phyloP scores from a whole-genome alignment of 2,888 invertebrate genomes.

The Drosophila acutilabella region DNA sequence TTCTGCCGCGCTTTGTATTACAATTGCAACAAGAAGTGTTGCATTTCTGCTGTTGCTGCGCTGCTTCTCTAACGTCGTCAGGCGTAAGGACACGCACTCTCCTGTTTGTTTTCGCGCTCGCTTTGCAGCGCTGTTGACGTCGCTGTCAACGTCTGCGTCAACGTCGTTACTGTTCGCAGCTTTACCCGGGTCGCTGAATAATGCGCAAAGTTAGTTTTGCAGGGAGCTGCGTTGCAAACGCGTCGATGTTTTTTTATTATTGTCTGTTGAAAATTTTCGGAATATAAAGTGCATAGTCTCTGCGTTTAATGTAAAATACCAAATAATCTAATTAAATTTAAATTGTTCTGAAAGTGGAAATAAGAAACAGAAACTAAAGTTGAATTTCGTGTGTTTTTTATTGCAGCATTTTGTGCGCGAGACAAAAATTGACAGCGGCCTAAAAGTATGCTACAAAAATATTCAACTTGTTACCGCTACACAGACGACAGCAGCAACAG shows the following conservation, averaged over 20 bases:
- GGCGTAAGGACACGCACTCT: slow-evolving; percentile 19
- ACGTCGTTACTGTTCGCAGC: slow-evolving; percentile 38
- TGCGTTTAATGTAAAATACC: neutral
- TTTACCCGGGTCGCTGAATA: slow-evolving; percentile 77
- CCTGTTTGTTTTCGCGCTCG: slow-evolving; percentile 25
- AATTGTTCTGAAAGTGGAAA: neutral
- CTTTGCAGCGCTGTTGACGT: slow-evolving; percentile 27
- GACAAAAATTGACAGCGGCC: slow-evolving; percentile 59
- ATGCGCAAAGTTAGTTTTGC: slow-evolving; percentile 82
- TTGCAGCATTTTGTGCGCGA: slow-evolving; percentile 71
- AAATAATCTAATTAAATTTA: neutral
- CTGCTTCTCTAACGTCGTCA: slow-evolving; percentile 8
- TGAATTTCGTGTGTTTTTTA: slow-evolving; percentile 21
- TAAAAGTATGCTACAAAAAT: slow-evolving; percentile 73
- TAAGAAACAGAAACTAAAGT: neutral
- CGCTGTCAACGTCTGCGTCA: slow-evolving; percentile 6
- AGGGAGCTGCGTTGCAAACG: slow-evolving; percentile 73
- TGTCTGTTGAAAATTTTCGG: slow-evolving; percentile 2
- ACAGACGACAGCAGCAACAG: slow-evolving; percentile 42
- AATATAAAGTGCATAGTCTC: slow-evolving; percentile 30
- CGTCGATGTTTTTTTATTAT: slow-evolving; percentile 41
- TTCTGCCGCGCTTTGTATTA: slow-evolving; percentile 15
- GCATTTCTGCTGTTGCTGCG: slow-evolving; percentile 46
- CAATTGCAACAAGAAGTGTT: slow-evolving; percentile 44
- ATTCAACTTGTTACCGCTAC: slow-evolving; percentile 57